phyloP scores from a whole-genome alignment of 2,888 invertebrate genomes.

The Gandaritis pyraliata region DNA sequence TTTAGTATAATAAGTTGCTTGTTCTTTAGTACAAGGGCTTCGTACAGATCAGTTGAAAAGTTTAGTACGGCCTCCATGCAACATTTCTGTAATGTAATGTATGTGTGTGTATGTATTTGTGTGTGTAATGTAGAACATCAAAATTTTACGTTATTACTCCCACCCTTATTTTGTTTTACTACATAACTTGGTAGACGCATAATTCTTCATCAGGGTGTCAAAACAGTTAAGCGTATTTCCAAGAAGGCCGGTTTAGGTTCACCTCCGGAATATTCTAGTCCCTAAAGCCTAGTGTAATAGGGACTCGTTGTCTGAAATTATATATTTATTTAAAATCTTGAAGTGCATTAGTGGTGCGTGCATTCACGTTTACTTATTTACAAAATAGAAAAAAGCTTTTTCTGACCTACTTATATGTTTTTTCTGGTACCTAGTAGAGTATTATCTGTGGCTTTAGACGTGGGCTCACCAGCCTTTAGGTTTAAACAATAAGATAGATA shows the following conservation, averaged over 20 bases:
- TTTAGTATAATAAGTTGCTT: not conserved
- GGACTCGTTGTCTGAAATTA: no score
- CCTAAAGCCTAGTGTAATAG: no score
- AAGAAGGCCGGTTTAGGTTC: conserved; percentile 13
- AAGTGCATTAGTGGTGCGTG: no score
- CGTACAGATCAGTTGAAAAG: conserved; percentile 6
- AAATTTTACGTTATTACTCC: conserved; percentile 31
- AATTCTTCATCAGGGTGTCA: conserved; percentile 33
- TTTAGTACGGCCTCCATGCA: conserved; percentile 16
- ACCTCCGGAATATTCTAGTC: conserved; percentile 10
- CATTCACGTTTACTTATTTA: no score
- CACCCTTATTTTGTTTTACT: conserved; percentile 29
- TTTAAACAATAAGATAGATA: no score
- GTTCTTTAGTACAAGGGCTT: not conserved
- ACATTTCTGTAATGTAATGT: conserved; percentile 18
- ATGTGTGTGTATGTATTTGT: no score
- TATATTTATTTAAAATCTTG: no score
- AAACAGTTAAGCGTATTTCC: conserved; percentile 18
- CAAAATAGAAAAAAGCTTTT: no score
- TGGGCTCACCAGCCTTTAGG: no score
- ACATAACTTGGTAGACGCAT: conserved; percentile 30
- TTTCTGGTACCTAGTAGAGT: no score
- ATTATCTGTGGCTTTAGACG: no score
- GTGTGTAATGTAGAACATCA: conserved; percentile 22
- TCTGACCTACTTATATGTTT: no score